phyloP scores from a whole-genome alignment of 1,140 invertebrate genomes.

The Lepidurus packardi region DNA sequence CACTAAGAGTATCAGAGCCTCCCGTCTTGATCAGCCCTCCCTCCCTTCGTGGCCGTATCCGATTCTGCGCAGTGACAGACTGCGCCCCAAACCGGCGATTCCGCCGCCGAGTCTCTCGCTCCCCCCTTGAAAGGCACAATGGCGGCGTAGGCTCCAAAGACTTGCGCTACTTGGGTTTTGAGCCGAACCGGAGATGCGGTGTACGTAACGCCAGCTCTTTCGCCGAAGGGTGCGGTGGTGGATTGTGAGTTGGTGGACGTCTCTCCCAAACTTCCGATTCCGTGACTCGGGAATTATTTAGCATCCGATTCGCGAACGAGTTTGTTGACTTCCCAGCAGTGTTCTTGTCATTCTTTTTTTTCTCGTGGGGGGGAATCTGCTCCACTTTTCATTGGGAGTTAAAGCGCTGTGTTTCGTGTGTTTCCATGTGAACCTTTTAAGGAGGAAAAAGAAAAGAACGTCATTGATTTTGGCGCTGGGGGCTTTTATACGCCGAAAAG shows the following conservation, averaged over 20 bases:
- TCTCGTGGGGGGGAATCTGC: neutral
- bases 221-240: neutral
- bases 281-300: slow-evolving; percentile 10
- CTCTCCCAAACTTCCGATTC: neutral
- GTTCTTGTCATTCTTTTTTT: neutral
- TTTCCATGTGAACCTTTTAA: slow-evolving; percentile 19
- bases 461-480: slow-evolving; percentile 9
- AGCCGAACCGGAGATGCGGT: neutral
- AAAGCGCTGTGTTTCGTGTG: neutral
- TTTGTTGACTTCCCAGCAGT: neutral
- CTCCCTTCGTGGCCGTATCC: neutral
- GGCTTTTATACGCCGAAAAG: neutral
- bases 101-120: neutral
- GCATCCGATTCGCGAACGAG: neutral
- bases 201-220: neutral
- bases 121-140: slow-evolving; percentile 13
- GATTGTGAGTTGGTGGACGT: neutral
- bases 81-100: neutral
- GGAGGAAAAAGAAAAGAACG: neutral
- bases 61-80: neutral
- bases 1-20: neutral
- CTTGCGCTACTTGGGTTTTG: neutral
- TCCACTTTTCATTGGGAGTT: neutral
- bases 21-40: neutral
- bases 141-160: neutral